Evolutionary conservation across 1,140 invertebrate species (phyloP).

Genomic region (Drosophila eugracilis): DNA sequence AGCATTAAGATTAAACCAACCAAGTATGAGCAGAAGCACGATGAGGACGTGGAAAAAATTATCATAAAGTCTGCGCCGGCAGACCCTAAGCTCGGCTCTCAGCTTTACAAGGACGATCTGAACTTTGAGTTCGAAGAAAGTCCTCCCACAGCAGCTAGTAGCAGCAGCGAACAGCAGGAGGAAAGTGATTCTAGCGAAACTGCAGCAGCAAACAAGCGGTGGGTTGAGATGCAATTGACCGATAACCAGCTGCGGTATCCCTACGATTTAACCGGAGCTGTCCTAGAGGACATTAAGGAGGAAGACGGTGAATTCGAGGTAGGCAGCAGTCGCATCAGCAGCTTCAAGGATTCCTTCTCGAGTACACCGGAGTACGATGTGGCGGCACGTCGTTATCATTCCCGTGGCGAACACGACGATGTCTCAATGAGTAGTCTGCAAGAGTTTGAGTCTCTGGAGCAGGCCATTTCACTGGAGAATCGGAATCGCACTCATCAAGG

Average conservation of each 20-base stretch:
- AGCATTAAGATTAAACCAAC: slow-evolving; percentile 88
- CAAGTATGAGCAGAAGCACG: slow-evolving; percentile 87
- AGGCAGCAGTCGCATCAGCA: slow-evolving; percentile 91
- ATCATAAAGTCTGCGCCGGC: slow-evolving; percentile 87
- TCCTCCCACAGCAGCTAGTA: slow-evolving; percentile 86
- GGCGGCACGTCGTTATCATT: slow-evolving; percentile 91
- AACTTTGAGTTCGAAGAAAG: slow-evolving; percentile 92
- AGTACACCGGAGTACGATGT: slow-evolving; percentile 94
- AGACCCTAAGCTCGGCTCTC: slow-evolving; percentile 84
- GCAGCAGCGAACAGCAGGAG: slow-evolving; percentile 76
- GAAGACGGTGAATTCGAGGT: slow-evolving; percentile 94
- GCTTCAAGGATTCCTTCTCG: slow-evolving; percentile 91
- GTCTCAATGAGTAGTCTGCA: slow-evolving; percentile 96
- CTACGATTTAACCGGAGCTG: slow-evolving; percentile 90
- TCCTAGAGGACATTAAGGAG: slow-evolving; percentile 96
- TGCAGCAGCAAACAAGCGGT: slow-evolving; percentile 92
- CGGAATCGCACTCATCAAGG: slow-evolving; percentile 88
- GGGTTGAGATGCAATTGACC: slow-evolving; percentile 95
- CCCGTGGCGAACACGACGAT: slow-evolving; percentile 95
- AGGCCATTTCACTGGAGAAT: slow-evolving; percentile 89
- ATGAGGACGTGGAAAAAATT: slow-evolving; percentile 91
- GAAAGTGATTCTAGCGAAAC: slow-evolving; percentile 86
- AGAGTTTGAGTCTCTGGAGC: slow-evolving; percentile 96
- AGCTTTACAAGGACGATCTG: slow-evolving; percentile 86
- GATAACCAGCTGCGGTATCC: slow-evolving; percentile 88